These are phyloP conservation scores for Camponotus floridanus DNA, from an alignment of 1,140 invertebrate genomes.

Conservation along the genomic window DNA sequence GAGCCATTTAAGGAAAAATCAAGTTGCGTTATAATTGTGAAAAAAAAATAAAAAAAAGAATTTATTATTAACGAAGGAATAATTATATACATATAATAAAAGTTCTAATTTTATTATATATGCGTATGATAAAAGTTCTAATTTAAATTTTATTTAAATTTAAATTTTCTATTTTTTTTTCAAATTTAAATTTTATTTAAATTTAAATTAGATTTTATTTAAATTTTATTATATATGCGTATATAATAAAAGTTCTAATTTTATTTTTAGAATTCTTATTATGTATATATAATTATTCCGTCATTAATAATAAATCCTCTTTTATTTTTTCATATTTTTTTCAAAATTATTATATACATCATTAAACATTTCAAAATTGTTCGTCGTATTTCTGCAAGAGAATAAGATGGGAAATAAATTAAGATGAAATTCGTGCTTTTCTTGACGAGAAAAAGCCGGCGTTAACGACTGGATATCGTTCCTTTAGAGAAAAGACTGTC, in stretches of 20 bases:
- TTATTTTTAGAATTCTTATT: no score
- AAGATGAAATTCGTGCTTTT: constrained; percentile 30
- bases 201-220: no score
- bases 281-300: no score
- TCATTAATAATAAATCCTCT: no score
- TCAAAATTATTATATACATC: no score
- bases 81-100: not conserved
- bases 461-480: constrained; percentile 40
- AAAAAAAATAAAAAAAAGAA: not conserved
- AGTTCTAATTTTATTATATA: constrained; percentile 4
- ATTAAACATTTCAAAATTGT: not conserved
- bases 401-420: not conserved
- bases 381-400: not conserved
- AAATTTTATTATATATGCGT: no score
- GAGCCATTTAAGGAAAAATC: not conserved
- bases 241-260: no score
- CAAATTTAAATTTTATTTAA: no score
- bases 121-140: no score
- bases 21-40: not conserved
- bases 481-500: constrained; percentile 44
- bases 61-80: not conserved
- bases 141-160: no score
- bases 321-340: no score
- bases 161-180: no score
- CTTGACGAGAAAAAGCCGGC: not conserved